Evolutionary conservation across 2,113 vertebrate species (phyloP), one percentile per base, ranked within the genome.

Genomic region (Coreoperca whiteheadi): DNA sequence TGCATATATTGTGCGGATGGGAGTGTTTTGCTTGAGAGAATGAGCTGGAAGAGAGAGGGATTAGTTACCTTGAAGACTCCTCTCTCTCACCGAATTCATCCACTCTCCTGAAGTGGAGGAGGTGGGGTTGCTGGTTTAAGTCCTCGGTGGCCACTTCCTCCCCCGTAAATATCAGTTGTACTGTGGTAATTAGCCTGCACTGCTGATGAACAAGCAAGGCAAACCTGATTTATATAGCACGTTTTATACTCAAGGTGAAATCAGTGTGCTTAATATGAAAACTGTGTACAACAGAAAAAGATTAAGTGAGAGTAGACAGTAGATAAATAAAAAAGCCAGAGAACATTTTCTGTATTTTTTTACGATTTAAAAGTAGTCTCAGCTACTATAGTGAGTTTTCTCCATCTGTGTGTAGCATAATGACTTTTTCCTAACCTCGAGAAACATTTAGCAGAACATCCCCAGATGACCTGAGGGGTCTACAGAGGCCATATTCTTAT

Each of bases 111-210:
- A n/a, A 56, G 64, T 60, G 53, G 54, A 37, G 79, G 73, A 25
- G 48, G 54, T 28, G n/a, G 32, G 70, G 85, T 88, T 89, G 86
- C 65, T 74, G 83, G 87, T 92, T 87, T 66, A 78, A 87, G 81
- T 92, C 81, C 72, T 83, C 14, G 0, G 87, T 74, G 81, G 43
- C 83, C 67, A 28, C 53, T 48, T 60, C 68, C 72, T 21, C 79
- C 46, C 75, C 25, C 53, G 20, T 88, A 79, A 69, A 84, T 84
- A 77, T 84, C 82, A 56, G 67, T 65, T 88, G 64, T 37, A 18
- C 71, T 28, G 56, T 46, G 60, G 54, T 76, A 84, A 83, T 90
- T 86, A 79, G 59, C 43, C 34, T 12, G 34, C 81, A 48, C 57
- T 32, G 56, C 74, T 88, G 77, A 87, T 61, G 86, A 89, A 70